Evolutionary conservation across 2,888 invertebrate species (phyloP), one percentile per base, ranked within the genome.

Genomic region (Andrena camellia): DNA sequence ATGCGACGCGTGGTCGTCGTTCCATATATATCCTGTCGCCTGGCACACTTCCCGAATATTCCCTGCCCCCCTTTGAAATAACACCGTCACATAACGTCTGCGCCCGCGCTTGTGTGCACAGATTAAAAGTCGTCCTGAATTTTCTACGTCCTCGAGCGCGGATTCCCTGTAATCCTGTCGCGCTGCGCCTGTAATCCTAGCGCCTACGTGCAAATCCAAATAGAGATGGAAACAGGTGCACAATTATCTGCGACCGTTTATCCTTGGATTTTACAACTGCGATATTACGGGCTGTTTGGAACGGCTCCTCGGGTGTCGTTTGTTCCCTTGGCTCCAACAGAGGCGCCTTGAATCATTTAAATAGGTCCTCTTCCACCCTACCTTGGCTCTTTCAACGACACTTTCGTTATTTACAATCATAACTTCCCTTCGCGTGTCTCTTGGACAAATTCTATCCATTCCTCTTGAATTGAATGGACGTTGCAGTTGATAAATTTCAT

Each of bases 1-100:
- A 60, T 31, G 70, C 79, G 82, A 86, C 83, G 86, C 77, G 82
- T 84, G 81, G 83, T 78, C 84, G 78, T 62, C 83, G 83, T 79
- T 72, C 85, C 79, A 84, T 86, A 87, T 76, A 76, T 76, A 4
- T 57, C 79, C 68, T 79, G 70, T 50, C 63, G 29, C 48, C 59
- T 76, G 70, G 81, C 75, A 70, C 64, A 66, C 7, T 70, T 75
- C 75, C 75, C 78, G 64, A 72, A 82, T 72, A 64, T 80, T 80
- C 42, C 69, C 48, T 54, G 62, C 10, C 57, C 10, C 80, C 73
- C 73, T 84, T 74, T 70, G 79, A 75, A 78, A 85, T 69, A 77
- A 72, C 69, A 71, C 57, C 60, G 60, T n/a, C 42, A 17, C 35
- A n/a, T 10, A 3, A 42, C 54, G 23, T 31, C 17, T 23, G 17